phyloP scores from a whole-genome alignment of 1,140 invertebrate species.

The Melanaphis sacchari region DNA sequence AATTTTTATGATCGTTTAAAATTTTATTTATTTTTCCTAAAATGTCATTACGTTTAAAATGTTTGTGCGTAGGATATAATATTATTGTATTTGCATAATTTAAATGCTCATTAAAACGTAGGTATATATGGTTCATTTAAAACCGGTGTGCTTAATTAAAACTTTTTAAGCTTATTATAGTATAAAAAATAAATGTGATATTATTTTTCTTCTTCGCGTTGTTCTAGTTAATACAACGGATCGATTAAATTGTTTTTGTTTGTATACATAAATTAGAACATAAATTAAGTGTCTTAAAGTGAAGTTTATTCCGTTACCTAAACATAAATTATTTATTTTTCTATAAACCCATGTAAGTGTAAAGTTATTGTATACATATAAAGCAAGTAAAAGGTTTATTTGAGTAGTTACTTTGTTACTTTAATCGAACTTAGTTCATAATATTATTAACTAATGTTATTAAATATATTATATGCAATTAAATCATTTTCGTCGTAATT shows the following conservation, averaged over 20 bases:
- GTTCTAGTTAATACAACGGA: background rate
- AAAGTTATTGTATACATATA: background rate
- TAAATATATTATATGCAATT: background rate
- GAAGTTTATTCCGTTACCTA: background rate
- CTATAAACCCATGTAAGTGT: background rate
- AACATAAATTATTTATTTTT: slow-evolving; percentile 7
- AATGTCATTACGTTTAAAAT: background rate
- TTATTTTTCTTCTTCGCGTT: background rate
- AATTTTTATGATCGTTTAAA: background rate
- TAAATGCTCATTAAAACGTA: background rate
- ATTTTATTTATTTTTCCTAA: background rate
- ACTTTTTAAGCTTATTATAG: background rate
- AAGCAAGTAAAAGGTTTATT: background rate
- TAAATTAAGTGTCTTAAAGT: slow-evolving; percentile 12
- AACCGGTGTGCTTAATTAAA: background rate
- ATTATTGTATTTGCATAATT: slow-evolving; percentile 1
- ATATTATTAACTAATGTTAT: background rate
- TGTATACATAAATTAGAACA: background rate
- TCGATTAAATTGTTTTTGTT: slow-evolving; percentile 11
- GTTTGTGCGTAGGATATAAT: background rate
- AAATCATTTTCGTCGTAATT: background rate
- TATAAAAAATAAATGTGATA: slow-evolving; percentile 11
- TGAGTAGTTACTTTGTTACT: background rate
- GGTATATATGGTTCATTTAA: background rate
- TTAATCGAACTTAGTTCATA: background rate